Base-by-base conservation (phyloP, 2,113 vertebrate genomes). In the Sinocyclocheilus anshuiensis region DNA sequence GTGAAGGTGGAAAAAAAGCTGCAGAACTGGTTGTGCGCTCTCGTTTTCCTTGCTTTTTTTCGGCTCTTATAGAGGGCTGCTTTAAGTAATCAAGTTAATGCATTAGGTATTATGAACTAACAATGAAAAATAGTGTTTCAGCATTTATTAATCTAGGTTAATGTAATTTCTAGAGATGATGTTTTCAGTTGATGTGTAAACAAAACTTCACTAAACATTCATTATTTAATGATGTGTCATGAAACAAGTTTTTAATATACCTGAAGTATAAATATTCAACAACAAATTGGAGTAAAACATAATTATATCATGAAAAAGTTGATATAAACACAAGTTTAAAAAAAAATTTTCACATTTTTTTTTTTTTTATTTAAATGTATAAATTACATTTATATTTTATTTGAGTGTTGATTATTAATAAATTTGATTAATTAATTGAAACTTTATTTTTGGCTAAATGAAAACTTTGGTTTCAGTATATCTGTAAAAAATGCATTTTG, bases 1-100 rank as follows among this genome's bases (percentile, higher is more conserved):
- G 87, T 71, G 57, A 79, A 80, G 84, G 83, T 24, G 63, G 57
- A 59, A 83, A 83, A 87, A 90, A 92, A 91, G 87, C 86, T 91
- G 92, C 89, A 89, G 87, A 90, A 93, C 85, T 71, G 83, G 91
- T 92, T 91, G 29, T 15, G 67, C 83, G 24, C 45, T 83, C 83
- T 55, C 16, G 67, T 77, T 77, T 39, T 86, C 26, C 22, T n/a
- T 0, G 13, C 24, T 80, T 63, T 26, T 69, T 67, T 57, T 75
- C 67, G 1, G 20, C 77, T 65, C 42, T 13, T 53, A 3, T 0
- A 8, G 16, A 20, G 5, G 36, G 22, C 16, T 65, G 7, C 53
- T 71, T 77, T 89, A 85, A 55, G 53, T 6, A n/a, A 74, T 74
- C n/a, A 45, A 45, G 1, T 39, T 4, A 22, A 45, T 65, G 61